Base-by-base conservation (phyloP, 2,797 vertebrate genomes). In the Coregonus sp. region DNA sequence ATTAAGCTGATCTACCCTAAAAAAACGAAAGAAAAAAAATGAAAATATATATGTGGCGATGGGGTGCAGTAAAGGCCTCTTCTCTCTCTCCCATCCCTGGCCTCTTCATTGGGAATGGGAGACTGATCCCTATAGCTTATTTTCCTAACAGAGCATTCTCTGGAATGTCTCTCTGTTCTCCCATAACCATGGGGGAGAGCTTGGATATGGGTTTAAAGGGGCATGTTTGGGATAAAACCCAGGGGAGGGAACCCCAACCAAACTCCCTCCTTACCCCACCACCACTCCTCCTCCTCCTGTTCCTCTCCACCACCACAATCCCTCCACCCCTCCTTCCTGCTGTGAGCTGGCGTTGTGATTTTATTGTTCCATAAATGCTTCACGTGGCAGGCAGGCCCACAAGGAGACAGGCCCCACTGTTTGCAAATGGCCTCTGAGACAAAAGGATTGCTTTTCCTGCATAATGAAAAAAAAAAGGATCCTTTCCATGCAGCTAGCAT, bases 341-440 rank as follows among this genome's bases (percentile, higher is more conserved):
- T 25, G 25, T 25, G 25, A 25, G 25, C 25, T 25, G 25, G 25
- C 25, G 25, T 25, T 86, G 84, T 89, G 92, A 92, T 94, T 94
- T 93, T 90, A 94, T 92, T 93, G 91, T 92, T 91, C 90, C 84
- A 92, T 93, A 91, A 95, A 95, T 87, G 88, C 86, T 86, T 84
- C 86, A 89, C 90, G 88, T 82, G 84, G 85, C 82, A 81, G 84
- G 86, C 82, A 80, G 84, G 75, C 74, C 86, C 78, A 84, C 83
- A 90, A 86, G 81, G 50, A 85, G 67, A 78, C 80, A 83, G 74
- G 73, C 78, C 83, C 86, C 78, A 78, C 84, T 92, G 85, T 93
- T 93, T 93, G 91, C 89, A 77, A 74, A 85, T 86, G 90, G 88
- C 91, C 90, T 79, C 85, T 72, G 74, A 74, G 85, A 91, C 91